phyloP scores from a whole-genome alignment of 2,113 vertebrate genomes.

The Gavia stellata region DNA sequence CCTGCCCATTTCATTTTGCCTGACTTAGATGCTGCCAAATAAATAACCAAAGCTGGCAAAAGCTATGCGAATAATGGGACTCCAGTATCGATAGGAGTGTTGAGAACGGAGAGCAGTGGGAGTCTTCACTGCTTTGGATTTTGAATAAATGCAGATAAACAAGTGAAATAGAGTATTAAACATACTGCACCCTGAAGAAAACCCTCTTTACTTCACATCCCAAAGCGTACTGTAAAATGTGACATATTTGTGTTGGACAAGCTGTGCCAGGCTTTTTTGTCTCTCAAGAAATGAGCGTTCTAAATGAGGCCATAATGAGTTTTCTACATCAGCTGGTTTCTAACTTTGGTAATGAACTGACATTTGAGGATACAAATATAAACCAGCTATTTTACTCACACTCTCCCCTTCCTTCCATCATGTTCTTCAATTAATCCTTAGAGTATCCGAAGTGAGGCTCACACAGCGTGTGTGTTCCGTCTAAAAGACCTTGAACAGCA shows the following conservation, averaged over 20 bases:
- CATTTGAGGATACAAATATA: constrained; percentile 58
- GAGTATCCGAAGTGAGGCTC: not conserved
- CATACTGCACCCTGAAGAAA: not conserved
- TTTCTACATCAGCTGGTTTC: constrained; percentile 47
- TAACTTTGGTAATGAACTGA: constrained; percentile 54
- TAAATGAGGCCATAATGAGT: constrained; percentile 37
- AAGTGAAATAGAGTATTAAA: not conserved
- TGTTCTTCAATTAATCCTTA: constrained; percentile 27
- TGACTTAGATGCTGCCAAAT: not conserved
- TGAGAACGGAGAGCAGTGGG: not conserved
- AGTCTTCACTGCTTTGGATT: not conserved
- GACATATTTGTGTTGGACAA: not conserved
- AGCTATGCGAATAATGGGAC: not conserved
- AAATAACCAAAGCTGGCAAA: not conserved
- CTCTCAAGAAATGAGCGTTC: constrained; percentile 28
- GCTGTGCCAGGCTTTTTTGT: not conserved
- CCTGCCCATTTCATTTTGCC: not conserved
- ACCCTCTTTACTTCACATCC: not conserved
- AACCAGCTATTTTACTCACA: constrained; percentile 27
- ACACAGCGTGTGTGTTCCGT: not conserved
- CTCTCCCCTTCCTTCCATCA: constrained; percentile 9
- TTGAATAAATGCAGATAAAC: not conserved
- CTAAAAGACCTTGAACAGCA: not conserved
- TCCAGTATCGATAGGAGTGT: accelerated
- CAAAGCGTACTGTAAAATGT: not conserved